Conservation (phyloP, 2,888 invertebrate genomes). For the Clitarchus hookeri region DNA sequence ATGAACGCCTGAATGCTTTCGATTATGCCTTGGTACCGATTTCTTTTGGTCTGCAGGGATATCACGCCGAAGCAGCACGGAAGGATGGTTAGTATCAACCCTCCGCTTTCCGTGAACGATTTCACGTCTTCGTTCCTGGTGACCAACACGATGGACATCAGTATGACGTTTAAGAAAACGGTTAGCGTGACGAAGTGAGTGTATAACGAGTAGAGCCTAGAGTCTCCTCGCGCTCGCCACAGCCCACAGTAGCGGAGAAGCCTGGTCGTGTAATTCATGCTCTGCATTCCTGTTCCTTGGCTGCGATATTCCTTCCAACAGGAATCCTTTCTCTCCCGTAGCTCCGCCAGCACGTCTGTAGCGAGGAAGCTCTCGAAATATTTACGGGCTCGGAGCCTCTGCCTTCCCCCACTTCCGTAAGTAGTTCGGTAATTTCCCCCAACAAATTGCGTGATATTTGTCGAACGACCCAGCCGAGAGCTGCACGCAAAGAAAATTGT, state of each 20-base stretch:
- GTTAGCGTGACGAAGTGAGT: not conserved
- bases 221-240: not conserved
- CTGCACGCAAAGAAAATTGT: not conserved
- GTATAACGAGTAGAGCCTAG: not conserved
- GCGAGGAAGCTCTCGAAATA: not conserved
- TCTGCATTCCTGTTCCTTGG: not conserved
- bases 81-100: not conserved
- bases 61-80: not conserved
- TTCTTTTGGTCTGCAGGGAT: not conserved
- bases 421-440: not conserved
- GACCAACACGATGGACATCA: not conserved
- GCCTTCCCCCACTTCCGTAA: not conserved
- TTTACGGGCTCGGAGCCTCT: not conserved
- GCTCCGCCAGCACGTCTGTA: not conserved
- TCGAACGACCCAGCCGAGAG: not conserved
- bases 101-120: not conserved
- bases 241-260: not conserved
- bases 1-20: not conserved
- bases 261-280: not conserved
- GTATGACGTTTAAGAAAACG: not conserved
- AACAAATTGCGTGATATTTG: not conserved
- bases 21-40: not conserved
- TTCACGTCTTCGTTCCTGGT: not conserved
- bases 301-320: not conserved
- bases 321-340: not conserved